Conservation (phyloP, 2,888 invertebrate species). For the Agapostemon virescens region DNA sequence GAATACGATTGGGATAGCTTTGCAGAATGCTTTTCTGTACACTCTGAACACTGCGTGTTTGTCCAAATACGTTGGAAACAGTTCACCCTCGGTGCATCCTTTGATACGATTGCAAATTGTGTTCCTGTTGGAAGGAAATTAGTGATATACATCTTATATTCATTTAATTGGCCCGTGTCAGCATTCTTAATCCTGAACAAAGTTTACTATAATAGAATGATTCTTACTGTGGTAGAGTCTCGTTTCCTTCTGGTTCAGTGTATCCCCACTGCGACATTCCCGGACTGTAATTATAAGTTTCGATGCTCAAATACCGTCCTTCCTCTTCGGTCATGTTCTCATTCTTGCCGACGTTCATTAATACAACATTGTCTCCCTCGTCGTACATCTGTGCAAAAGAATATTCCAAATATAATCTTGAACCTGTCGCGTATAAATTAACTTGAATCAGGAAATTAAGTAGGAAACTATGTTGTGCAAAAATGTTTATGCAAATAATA, state of each 20-base stretch:
- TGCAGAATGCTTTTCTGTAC: constrained; percentile 89
- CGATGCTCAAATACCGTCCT: constrained; percentile 76
- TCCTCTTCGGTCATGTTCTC: constrained; percentile 73
- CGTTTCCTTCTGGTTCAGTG: constrained; percentile 74
- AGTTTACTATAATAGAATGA: neutral
- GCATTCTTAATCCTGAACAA: neutral
- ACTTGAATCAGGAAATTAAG: too few relatives aligned
- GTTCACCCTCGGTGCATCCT: constrained; percentile 87
- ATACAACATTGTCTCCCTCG: constrained; percentile 83
- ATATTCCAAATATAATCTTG: neutral
- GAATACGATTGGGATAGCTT: constrained; percentile 84
- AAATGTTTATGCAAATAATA: neutral
- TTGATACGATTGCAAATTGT: constrained; percentile 86
- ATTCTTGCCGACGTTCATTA: constrained; percentile 80
- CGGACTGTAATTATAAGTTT: constrained; percentile 82
- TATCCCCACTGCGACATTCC: constrained; percentile 88
- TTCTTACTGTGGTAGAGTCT: constrained; percentile 72
- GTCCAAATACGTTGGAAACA: constrained; percentile 85
- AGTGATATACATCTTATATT: neutral
- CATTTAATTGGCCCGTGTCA: too few relatives aligned
- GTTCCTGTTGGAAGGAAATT: constrained; percentile 76
- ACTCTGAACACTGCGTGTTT: constrained; percentile 83
- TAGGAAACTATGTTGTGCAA: neutral
- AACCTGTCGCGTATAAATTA: too few relatives aligned
- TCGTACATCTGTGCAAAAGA: constrained; percentile 83